Conservation (phyloP, 2,888 invertebrate species). For the Apantesis nais region DNA sequence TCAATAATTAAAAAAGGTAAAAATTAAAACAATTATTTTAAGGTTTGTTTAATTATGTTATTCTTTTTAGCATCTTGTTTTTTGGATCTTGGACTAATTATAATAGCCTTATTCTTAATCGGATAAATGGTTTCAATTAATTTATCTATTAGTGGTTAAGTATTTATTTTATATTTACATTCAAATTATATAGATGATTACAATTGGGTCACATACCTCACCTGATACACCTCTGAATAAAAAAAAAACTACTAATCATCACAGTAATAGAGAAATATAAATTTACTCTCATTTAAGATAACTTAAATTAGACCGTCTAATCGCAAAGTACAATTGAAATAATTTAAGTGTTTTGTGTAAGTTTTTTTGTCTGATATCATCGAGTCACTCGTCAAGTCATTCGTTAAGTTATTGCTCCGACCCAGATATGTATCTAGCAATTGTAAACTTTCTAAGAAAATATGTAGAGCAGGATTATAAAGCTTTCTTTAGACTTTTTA, state of each 20-base stretch:
- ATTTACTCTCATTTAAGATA: background rate
- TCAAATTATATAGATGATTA: background rate
- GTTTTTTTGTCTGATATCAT: background rate
- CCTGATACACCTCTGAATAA: background rate
- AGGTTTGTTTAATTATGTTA: no score
- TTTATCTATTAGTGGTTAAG: no score
- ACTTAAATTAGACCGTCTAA: background rate
- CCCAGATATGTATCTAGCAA: background rate
- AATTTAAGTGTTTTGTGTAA: background rate
- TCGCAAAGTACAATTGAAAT: background rate
- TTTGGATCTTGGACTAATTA: background rate
- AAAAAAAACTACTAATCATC: no score
- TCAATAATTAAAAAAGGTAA: no score
- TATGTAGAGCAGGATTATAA: slow-evolving; percentile 7
- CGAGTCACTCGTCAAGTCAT: background rate
- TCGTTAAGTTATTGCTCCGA: background rate
- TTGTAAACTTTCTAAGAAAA: slow-evolving; percentile 33
- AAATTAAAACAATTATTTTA: no score
- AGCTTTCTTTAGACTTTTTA: background rate
- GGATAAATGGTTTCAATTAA: no score
- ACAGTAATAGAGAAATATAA: background rate
- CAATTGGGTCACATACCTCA: background rate
- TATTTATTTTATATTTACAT: background rate
- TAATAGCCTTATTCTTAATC: background rate
- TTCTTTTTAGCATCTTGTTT: no score